Conservation (phyloP, 1,140 invertebrate species). For the Laupala kohalensis region DNA sequence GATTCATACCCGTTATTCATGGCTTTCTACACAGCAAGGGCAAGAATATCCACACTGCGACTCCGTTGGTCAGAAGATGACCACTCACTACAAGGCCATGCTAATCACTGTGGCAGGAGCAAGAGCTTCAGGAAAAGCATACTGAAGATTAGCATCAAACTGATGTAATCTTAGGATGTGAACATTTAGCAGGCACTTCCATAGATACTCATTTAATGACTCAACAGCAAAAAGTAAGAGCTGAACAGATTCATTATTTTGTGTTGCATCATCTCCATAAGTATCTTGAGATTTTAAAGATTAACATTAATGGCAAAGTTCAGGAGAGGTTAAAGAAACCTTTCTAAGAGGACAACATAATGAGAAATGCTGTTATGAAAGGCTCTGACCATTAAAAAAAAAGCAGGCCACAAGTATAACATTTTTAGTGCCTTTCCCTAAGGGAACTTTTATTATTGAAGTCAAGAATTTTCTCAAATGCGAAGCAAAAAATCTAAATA, state of each 20-base stretch:
- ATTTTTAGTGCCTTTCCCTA: neutral
- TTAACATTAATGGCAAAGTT: neutral
- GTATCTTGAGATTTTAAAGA: neutral
- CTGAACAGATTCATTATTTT: neutral
- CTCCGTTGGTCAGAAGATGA: neutral
- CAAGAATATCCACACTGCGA: neutral
- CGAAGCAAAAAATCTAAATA: neutral
- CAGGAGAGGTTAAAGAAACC: neutral
- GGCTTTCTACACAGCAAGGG: neutral
- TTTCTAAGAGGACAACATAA: neutral
- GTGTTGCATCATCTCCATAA: neutral
- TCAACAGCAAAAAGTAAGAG: neutral
- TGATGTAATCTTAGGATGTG: neutral
- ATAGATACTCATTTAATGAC: neutral
- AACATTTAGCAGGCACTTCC: neutral
- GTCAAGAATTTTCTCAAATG: neutral
- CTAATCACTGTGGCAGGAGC: slow-evolving; percentile 1
- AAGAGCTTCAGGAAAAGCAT: slow-evolving; percentile 1
- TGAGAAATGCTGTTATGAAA: neutral
- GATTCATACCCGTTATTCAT: slow-evolving; percentile 14
- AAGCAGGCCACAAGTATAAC: neutral
- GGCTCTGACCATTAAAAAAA: neutral
- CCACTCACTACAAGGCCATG: slow-evolving; percentile 5
- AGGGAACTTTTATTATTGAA: neutral
- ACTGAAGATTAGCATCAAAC: neutral